phyloP scores from a whole-genome alignment of 2,113 vertebrate species.

The Muscicapa adusta region DNA sequence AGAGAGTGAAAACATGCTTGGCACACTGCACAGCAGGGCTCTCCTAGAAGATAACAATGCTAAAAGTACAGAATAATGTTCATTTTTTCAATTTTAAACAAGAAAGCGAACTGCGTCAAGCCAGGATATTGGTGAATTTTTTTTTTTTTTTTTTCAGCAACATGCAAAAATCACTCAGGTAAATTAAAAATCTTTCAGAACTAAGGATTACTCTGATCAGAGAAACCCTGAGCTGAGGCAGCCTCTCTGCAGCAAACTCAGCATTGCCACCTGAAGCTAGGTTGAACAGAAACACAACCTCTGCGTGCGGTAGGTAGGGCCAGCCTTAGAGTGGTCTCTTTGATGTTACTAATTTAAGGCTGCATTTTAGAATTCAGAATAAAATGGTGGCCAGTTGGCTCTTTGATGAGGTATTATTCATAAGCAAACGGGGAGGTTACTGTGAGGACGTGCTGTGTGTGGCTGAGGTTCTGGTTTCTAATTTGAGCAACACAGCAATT shows the following conservation, averaged over 20 bases:
- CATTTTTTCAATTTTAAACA: neutral
- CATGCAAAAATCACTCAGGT: neutral
- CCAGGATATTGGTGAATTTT: neutral
- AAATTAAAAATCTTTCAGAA: neutral
- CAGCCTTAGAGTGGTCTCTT: neutral
- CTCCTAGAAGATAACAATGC: neutral
- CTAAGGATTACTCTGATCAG: neutral
- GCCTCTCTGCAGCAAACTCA: neutral
- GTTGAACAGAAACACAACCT: neutral
- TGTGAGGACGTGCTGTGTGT: neutral
- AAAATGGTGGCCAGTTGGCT: neutral
- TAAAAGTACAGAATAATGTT: neutral
- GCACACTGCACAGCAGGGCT: neutral
- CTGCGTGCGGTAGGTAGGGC: neutral
- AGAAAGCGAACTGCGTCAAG: neutral
- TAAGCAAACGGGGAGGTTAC: neutral
- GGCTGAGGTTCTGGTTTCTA: constrained; percentile 21
- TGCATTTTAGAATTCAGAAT: neutral
- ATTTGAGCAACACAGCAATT: neutral
- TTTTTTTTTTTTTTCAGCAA: neutral
- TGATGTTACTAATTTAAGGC: constrained; percentile 13
- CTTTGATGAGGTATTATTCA: constrained; percentile 23
- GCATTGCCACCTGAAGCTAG: neutral
- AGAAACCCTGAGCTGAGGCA: neutral
- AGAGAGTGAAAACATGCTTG: neutral